Percentiles rank a stretch among this genome's conserved stretches.
phyloP scores from a whole-genome alignment of 1,140 invertebrate genomes.

The Papilio aristodemus region DNA sequence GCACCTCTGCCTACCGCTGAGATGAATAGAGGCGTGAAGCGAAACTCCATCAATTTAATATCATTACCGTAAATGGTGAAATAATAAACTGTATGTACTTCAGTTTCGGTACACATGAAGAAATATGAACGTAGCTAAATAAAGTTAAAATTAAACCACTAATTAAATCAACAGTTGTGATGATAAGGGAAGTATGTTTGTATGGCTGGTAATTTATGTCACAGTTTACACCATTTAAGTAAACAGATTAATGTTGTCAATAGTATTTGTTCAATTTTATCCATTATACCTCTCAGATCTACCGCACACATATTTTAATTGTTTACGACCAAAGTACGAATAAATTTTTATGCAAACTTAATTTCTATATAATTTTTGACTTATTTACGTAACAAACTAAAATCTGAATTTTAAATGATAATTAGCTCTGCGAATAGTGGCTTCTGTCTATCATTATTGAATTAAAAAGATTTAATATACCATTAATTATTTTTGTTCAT shows the following conservation, averaged over 20 bases:
- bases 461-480: not conserved
- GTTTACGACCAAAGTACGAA: not conserved
- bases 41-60: not conserved
- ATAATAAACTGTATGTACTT: too few species aligned
- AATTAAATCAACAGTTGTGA: too few species aligned
- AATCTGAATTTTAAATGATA: not conserved
- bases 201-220: too few species aligned
- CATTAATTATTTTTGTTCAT: not conserved
- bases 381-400: too few species aligned
- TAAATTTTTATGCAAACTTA: not conserved
- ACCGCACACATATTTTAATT: conserved; percentile 16
- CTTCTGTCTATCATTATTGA: not conserved
- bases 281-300: not conserved
- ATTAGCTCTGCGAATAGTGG: not conserved
- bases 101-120: too few species aligned
- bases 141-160: too few species aligned
- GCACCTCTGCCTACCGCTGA: too few species aligned
- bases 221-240: too few species aligned
- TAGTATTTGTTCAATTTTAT: conserved; percentile 26
- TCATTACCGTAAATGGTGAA: not conserved
- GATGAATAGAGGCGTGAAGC: too few species aligned
- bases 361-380: not conserved
- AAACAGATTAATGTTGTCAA: too few species aligned
- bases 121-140: too few species aligned
- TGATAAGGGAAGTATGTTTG: too few species aligned